Conservation (phyloP, 1,140 invertebrate species). For the Dendrolimus kikuchii region DNA sequence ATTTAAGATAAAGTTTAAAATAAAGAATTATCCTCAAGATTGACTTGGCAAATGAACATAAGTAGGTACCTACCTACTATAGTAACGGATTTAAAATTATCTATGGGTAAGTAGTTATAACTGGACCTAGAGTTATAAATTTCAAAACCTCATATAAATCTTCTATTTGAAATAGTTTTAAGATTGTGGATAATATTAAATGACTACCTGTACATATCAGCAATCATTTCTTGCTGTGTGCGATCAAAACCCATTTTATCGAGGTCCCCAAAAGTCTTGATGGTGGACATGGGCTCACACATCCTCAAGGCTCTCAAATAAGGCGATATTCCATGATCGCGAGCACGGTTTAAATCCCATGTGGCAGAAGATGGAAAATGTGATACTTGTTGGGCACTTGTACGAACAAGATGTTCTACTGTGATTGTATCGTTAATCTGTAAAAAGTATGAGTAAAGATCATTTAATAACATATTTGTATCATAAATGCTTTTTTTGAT, state of each 20-base stretch:
- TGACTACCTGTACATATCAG: slow-evolving; percentile 76
- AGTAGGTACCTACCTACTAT: too few relatives aligned
- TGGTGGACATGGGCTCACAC: slow-evolving; percentile 75
- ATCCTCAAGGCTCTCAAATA: slow-evolving; percentile 84
- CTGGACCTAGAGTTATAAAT: too few relatives aligned
- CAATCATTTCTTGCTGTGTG: slow-evolving; percentile 73
- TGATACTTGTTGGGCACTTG: slow-evolving; percentile 66
- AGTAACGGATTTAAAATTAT: too few relatives aligned
- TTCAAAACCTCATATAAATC: too few relatives aligned
- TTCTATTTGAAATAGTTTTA: too few relatives aligned
- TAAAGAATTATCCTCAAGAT: too few relatives aligned
- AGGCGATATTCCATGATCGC: slow-evolving; percentile 93
- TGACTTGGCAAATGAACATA: too few relatives aligned
- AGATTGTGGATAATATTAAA: slow-evolving; percentile 3
- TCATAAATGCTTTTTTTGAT: slow-evolving; percentile 1
- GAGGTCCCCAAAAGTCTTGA: slow-evolving; percentile 77
- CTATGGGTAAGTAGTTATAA: too few relatives aligned
- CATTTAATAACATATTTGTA: not conserved
- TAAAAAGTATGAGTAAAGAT: slow-evolving; percentile 8
- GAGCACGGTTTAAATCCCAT: slow-evolving; percentile 71
- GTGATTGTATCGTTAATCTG: slow-evolving; percentile 54
- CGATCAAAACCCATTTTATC: slow-evolving; percentile 74
- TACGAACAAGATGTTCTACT: slow-evolving; percentile 59
- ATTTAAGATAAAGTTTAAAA: too few relatives aligned
- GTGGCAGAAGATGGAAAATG: slow-evolving; percentile 33